Percentiles rank a stretch among this genome's conserved stretches.
Evolutionary conservation across 2,797 vertebrate genomes (phyloP).

Genomic region (Aulostomus chinensis): DNA sequence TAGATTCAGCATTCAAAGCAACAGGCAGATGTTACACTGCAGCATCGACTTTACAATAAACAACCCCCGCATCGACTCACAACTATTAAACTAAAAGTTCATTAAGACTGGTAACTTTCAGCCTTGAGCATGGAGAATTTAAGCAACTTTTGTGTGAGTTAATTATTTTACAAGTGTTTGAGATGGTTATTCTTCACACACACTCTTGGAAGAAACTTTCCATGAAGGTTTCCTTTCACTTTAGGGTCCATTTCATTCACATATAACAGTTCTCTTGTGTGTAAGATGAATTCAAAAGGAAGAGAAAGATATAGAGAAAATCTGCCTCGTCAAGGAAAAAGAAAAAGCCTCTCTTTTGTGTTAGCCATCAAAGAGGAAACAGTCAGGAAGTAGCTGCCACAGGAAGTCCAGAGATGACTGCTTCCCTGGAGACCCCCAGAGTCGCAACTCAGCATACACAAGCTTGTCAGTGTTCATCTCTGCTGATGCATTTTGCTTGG

Average conservation of each 20-base stretch:
- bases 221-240: no score
- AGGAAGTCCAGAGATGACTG: slow-evolving; percentile 71
- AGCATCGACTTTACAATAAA: slow-evolving; percentile 31
- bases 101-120: no score
- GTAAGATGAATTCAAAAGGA: background rate
- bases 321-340: slow-evolving; percentile 58
- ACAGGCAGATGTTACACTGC: slow-evolving; percentile 48
- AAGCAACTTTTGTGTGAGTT: background rate
- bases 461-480: slow-evolving; percentile 41
- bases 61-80: slow-evolving; percentile 1
- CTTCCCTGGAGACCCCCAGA: slow-evolving; percentile 54
- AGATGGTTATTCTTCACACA: no score
- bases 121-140: no score
- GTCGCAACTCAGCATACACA: slow-evolving; percentile 51
- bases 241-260: no score
- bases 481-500: no score
- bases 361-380: slow-evolving; percentile 74
- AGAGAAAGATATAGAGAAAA: slow-evolving; percentile 38
- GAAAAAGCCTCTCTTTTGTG: slow-evolving; percentile 63
- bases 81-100: slow-evolving; percentile 14
- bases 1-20: slow-evolving; percentile 49
- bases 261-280: background rate
- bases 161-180: background rate
- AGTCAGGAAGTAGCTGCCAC: slow-evolving; percentile 78
- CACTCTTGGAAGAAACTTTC: no score